These are phyloP conservation scores for Belgica antarctica DNA, from an alignment of 2,888 invertebrate species.

Conservation along the genomic window DNA sequence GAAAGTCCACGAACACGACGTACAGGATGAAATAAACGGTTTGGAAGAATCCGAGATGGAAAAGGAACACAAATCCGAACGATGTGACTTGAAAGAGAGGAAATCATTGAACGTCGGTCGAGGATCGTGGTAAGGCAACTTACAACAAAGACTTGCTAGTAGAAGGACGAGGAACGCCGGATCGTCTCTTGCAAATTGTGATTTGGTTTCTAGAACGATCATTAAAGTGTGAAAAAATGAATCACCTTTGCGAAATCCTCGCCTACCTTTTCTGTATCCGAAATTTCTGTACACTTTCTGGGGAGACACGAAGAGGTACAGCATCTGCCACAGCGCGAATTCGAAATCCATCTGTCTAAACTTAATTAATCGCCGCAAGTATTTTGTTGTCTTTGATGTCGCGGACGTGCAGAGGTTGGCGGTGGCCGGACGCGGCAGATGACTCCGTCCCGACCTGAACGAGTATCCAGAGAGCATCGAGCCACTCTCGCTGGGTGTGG, in stretches of 20 bases:
- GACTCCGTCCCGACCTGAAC: conserved; percentile 55
- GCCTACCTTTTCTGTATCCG: conserved; percentile 91
- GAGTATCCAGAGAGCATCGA: conserved; percentile 52
- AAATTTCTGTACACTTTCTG: conserved; percentile 97
- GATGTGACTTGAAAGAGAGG: conserved; percentile 71
- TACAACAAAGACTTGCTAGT: conserved; percentile 77
- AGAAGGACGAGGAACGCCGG: conserved; percentile 95
- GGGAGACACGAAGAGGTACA: conserved; percentile 88
- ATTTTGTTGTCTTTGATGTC: conserved; percentile 83
- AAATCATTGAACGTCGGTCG: conserved; percentile 43
- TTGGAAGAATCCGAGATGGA: conserved; percentile 66
- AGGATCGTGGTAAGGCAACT: conserved; percentile 50
- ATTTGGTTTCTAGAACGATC: conserved; percentile 83
- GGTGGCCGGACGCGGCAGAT: conserved; percentile 68
- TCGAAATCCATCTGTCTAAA: conserved; percentile 99
- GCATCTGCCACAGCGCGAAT: conserved; percentile 99
- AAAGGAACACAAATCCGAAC: conserved; percentile 79
- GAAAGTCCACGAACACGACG: conserved; percentile 92
- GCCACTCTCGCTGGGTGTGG: conserved; percentile 57
- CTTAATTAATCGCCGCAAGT: conserved; percentile 77
- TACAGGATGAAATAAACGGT: conserved; percentile 83
- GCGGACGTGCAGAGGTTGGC: conserved; percentile 73
- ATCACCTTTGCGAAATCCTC: background rate
- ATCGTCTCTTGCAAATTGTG: conserved; percentile 98
- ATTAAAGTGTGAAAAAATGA: background rate